A percentile compares a stretch with the other conserved stretches of the same genome.
Evolutionary conservation across 2,113 vertebrate species (phyloP).

Genomic region (Panurus biarmicus): DNA sequence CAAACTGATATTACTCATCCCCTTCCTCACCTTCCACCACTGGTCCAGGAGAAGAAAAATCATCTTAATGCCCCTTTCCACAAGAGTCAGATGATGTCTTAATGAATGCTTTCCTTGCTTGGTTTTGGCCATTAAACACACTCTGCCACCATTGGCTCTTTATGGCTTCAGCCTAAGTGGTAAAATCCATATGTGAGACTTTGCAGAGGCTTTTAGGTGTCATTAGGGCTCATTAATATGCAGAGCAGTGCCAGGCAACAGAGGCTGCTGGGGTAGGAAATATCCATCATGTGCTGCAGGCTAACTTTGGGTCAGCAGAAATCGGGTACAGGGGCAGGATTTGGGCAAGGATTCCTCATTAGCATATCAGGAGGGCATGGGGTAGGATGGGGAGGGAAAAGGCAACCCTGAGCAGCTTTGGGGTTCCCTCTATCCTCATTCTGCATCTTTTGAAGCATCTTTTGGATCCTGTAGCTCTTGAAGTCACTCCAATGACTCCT

Average conservation of each 20-base stretch:
- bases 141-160: not conserved
- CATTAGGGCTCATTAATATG: slow-evolving; percentile 5
- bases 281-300: not conserved
- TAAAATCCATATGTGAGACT: slow-evolving; percentile 1
- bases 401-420: not conserved
- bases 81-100: not conserved
- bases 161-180: not conserved
- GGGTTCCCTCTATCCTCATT: not conserved
- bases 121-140: not conserved
- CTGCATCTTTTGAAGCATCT: not conserved
- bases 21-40: not conserved
- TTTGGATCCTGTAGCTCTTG: not conserved
- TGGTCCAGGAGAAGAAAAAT: not conserved
- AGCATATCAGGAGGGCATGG: not conserved
- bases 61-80: not conserved
- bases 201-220: slow-evolving; percentile 33
- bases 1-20: not conserved
- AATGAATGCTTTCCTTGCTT: not conserved
- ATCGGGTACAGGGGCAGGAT: not conserved
- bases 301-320: not conserved
- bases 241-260: not conserved
- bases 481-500: not conserved
- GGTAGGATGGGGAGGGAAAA: not conserved
- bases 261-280: not conserved
- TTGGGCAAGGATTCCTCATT: not conserved